A percentile compares a stretch with the other conserved stretches of the same genome.
Conservation (phyloP, 2,113 vertebrate genomes). For the Seriola aureovittata region DNA sequence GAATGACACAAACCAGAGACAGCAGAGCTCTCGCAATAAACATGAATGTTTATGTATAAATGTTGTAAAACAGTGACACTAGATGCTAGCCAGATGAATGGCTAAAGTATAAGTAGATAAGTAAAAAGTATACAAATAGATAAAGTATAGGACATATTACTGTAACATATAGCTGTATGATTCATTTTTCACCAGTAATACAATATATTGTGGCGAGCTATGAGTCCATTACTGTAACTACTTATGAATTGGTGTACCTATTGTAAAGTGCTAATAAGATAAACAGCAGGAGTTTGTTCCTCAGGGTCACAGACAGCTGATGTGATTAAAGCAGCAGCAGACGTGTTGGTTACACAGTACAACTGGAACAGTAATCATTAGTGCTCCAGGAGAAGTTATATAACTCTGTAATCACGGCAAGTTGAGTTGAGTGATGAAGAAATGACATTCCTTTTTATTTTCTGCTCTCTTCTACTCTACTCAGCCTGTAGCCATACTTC, state of each 20-base stretch:
- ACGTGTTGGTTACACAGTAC: not conserved
- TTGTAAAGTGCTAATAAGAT: not conserved
- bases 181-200: not conserved
- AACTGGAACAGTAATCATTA: slow-evolving; percentile 39
- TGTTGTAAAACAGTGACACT: too few species aligned
- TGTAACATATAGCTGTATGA: not conserved
- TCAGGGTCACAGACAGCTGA: slow-evolving; percentile 28
- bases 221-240: not conserved
- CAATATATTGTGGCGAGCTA: not conserved
- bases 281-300: slow-evolving; percentile 18
- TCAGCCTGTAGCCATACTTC: slow-evolving; percentile 28
- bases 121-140: too few species aligned
- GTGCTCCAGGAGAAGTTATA: slow-evolving; percentile 23
- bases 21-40: not conserved
- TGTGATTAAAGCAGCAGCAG: slow-evolving; percentile 34
- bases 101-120: too few species aligned
- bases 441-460: slow-evolving; percentile 24
- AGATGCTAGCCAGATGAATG: too few species aligned
- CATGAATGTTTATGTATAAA: not conserved
- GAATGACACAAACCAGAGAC: not conserved
- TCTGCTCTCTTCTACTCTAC: slow-evolving; percentile 4
- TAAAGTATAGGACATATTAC: not conserved
- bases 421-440: slow-evolving; percentile 25
- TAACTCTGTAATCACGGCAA: not conserved
- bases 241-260: not conserved